Base-by-base conservation (phyloP, 1,140 invertebrate species). In the Apis dorsata region DNA sequence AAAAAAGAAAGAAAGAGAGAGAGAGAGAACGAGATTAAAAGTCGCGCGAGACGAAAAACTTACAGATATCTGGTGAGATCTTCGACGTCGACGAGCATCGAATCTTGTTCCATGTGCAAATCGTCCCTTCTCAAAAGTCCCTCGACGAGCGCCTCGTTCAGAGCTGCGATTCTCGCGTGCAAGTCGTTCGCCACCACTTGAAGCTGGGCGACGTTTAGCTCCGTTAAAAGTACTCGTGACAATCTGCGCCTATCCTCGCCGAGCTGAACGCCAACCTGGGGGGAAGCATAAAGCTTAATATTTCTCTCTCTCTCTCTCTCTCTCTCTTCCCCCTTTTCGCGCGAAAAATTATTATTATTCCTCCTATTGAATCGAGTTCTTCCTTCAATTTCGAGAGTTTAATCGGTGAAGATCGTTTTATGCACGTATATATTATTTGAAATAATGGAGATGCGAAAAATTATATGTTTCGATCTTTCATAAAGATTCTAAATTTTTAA, bases 71-170 rank as follows among this genome's bases (percentile, higher is more conserved):
- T 95, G 57, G 98, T 98, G 65, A 99, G 95, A 94, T 99, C 98
- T 94, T 99, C 98, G 86, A 99, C 98, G 92, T 99, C 98, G 10
- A 99, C 98, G 79, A 99, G 95, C 97, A 98, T 98, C 21, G 98
- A 99, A 93, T 99, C 98, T 94, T 99, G 98, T 86, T 98, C 97
- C 98, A 99, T 99, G 93, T 99, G 98, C 24, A 99, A 94, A 92
- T 99, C 98, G 94, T 99, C 98, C 86, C 98, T 95, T 86, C 97
- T 96, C 94, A 99, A 96, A 79, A 99, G 93, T 87, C 98, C 95
- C 91, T 97, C 96, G 7, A 99, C 98, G 55, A 99, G 94, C 68
- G 96, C 96, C 92, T 98, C 98, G 93, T 99, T 99, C 79, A 99
- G 93, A 81, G 95, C 97, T 95, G 98, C 98, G 91, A 99, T 99